Evolutionary conservation across 2,113 vertebrate genomes (phyloP).

Genomic region (Ursus arctos): DNA sequence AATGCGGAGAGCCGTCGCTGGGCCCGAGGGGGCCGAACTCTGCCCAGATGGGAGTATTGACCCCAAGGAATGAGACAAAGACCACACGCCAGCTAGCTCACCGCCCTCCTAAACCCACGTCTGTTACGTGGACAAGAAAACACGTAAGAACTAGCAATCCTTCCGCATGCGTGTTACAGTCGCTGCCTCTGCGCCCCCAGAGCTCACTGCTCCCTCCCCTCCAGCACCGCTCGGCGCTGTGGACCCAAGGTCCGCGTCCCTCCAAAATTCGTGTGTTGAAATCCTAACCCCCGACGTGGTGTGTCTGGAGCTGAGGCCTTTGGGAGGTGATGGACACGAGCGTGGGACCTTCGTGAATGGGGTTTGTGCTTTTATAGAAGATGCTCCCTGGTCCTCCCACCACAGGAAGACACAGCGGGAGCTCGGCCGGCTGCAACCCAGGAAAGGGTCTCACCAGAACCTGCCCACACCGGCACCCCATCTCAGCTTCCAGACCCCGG

Average conservation of each 20-base stretch:
- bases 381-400: not conserved
- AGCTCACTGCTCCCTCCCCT: not conserved
- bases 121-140: not conserved
- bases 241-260: not conserved
- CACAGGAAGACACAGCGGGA: not conserved
- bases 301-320: not conserved
- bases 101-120: not conserved
- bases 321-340: not conserved
- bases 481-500: not conserved
- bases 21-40: not conserved
- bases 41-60: not conserved
- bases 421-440: too few relatives aligned
- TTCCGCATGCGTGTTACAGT: fast-evolving
- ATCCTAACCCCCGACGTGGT: not conserved
- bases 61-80: not conserved
- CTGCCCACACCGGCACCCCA: fast-evolving
- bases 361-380: not conserved
- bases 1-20: not conserved
- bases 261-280: too few relatives aligned
- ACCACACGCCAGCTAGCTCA: not conserved
- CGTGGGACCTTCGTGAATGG: too few relatives aligned
- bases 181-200: fast-evolving
- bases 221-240: fast-evolving
- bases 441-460: not conserved
- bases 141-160: too few relatives aligned